phyloP scores from a whole-genome alignment of 2,888 invertebrate genomes.

The Eulithis testata region DNA sequence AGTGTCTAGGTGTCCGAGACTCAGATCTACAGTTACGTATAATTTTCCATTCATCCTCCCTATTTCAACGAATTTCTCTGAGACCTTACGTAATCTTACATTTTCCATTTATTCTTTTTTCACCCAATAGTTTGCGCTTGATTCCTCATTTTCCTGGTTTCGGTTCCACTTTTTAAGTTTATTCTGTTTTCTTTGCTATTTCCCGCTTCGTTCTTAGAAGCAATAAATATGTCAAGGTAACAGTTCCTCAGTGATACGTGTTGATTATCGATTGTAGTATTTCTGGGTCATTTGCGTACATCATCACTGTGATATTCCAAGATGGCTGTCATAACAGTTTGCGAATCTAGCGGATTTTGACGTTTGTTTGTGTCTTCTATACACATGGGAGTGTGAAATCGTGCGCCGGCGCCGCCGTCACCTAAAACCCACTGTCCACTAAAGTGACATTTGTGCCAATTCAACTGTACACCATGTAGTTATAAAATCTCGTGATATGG shows the following conservation, averaged over 20 bases:
- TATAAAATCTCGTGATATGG: no score
- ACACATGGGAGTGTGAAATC: conserved; percentile 27
- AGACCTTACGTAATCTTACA: no score
- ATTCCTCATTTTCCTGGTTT: neutral
- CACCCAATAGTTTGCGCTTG: neutral
- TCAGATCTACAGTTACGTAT: no score
- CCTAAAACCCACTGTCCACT: neutral
- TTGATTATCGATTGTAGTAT: conserved; percentile 11
- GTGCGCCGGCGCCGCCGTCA: conserved; percentile 22
- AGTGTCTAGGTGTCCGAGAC: neutral
- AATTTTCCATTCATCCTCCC: no score
- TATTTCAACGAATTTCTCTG: no score
- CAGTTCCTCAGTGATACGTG: neutral
- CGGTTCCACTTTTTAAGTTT: neutral
- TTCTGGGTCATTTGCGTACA: conserved; percentile 25
- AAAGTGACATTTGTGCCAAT: neutral
- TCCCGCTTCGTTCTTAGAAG: conserved; percentile 21
- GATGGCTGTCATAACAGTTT: conserved; percentile 36
- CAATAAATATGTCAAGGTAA: conserved; percentile 26
- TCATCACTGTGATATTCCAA: conserved; percentile 20
- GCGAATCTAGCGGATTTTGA: conserved; percentile 33
- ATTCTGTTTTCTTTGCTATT: neutral
- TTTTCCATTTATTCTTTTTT: no score
- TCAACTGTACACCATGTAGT: no score
- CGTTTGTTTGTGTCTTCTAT: conserved; percentile 35